phyloP scores from a whole-genome alignment of 2,888 invertebrate species.

The Pristionchus entomophagus region DNA sequence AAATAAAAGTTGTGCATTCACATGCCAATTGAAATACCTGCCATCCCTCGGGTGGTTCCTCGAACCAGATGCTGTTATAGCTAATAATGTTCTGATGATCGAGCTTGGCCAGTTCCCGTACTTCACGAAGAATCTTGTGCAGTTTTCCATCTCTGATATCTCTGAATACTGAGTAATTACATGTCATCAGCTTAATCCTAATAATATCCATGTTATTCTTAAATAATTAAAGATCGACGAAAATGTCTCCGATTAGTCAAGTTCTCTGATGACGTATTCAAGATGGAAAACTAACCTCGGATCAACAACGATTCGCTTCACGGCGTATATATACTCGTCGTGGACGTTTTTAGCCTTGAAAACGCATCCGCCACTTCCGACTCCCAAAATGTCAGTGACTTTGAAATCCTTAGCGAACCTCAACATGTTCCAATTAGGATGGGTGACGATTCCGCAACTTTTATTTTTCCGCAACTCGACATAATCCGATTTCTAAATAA shows the following conservation, averaged over 20 bases:
- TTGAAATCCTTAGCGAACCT: background rate
- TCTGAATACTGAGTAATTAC: too few relatives aligned
- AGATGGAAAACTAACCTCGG: background rate
- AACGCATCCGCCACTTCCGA: background rate
- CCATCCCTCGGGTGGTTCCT: background rate
- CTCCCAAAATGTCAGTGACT: background rate
- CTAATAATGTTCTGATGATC: slow-evolving; percentile 89
- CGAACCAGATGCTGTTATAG: background rate
- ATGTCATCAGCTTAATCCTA: too few relatives aligned
- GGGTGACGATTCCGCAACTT: too few relatives aligned
- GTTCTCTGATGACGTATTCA: background rate
- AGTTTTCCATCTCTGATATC: too few relatives aligned
- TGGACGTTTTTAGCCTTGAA: background rate
- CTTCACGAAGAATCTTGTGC: slow-evolving; percentile 93
- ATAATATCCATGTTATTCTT: background rate
- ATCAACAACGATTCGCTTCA: background rate
- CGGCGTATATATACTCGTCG: background rate
- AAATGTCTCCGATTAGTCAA: too few relatives aligned
- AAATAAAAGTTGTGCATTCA: too few relatives aligned
- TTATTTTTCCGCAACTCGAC: too few relatives aligned
- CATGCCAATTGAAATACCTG: too few relatives aligned
- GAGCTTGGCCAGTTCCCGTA: slow-evolving; percentile 91
- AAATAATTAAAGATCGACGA: too few relatives aligned
- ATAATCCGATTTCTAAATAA: too few relatives aligned
- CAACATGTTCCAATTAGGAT: too few relatives aligned